Evolutionary conservation across 2,888 invertebrate genomes (phyloP), one percentile per base, ranked within the genome.

Genomic region (Eurytoma adleriae): DNA sequence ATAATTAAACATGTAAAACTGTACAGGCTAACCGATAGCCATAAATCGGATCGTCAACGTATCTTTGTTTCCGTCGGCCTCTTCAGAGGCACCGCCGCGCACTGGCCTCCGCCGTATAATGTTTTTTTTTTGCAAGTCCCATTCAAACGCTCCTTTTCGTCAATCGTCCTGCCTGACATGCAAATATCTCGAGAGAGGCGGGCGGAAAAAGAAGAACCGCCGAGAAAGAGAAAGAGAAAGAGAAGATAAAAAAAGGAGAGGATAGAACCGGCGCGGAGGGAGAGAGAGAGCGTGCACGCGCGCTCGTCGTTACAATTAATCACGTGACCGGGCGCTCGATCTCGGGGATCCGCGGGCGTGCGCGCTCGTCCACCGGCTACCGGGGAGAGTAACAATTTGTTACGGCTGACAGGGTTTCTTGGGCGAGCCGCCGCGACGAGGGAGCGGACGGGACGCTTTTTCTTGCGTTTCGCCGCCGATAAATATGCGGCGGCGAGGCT

Each of bases 311-410:
- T 78, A 72, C 81, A 78, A 81, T 81, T 81, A 81, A 81, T 81
- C 81, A 81, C 81, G 71, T 54, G 68, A 52, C 48, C 74, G 20
- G 7, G 48, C 20, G 16, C n/a, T 12, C 27, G 27, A n/a, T 40
- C 48, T 27, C 30, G 14, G 66, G 50, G 24, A 12, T 3, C 27
- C 30, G 27, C 27, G 30, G n/a, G 64, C 24, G 62, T 12, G 64
- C 14, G 14, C 13, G 16, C 18, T 20, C 14, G 54, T 85, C 83
- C 83, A 84, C 83, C 85, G 85, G 86, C 86, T 72, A 85, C 86
- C 86, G 88, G 86, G 84, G 86, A 83, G 87, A 30, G 86, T 87
- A 85, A 88, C 90, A 90, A 90, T 90, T 90, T 90, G 90, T 90
- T 90, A 90, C 85, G 86, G 88, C 84, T 87, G 89, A 89, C 89